Evolutionary conservation across 2,113 vertebrate genomes (phyloP).

Genomic region (Myrmecophaga tridactyla): DNA sequence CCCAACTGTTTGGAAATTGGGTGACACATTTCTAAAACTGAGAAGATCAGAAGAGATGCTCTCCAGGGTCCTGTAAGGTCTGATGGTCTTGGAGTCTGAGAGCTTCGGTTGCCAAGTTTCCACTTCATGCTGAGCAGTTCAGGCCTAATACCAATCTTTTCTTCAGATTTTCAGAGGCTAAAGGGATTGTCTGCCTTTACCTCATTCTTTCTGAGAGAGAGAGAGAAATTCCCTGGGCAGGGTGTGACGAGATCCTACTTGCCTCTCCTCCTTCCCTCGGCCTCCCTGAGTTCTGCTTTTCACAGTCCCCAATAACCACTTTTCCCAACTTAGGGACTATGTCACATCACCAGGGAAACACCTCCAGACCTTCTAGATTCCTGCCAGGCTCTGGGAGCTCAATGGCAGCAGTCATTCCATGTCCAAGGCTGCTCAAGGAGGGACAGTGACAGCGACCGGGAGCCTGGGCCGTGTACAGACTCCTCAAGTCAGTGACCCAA

Average conservation of each 20-base stretch:
- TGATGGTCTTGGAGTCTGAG: not conserved
- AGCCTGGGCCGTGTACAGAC: not conserved
- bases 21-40: not conserved
- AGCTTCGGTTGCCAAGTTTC: not conserved
- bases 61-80: not conserved
- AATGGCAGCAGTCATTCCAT: not conserved
- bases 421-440: not conserved
- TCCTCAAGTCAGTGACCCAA: not conserved
- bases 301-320: not conserved
- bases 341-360: not conserved
- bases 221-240: not conserved
- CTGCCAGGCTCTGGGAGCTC: not conserved
- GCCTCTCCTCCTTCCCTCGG: not conserved
- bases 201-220: not conserved
- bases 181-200: not conserved
- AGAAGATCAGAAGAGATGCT: not conserved
- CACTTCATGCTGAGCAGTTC: not conserved
- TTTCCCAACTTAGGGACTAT: not conserved
- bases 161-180: not conserved
- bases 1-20: conserved; percentile 26
- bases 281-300: not conserved
- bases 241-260: not conserved
- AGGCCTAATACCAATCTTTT: not conserved
- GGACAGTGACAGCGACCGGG: not conserved
- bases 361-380: not conserved